Evolutionary conservation across 2,113 vertebrate species (phyloP).

Genomic region (Antigone vipio): DNA sequence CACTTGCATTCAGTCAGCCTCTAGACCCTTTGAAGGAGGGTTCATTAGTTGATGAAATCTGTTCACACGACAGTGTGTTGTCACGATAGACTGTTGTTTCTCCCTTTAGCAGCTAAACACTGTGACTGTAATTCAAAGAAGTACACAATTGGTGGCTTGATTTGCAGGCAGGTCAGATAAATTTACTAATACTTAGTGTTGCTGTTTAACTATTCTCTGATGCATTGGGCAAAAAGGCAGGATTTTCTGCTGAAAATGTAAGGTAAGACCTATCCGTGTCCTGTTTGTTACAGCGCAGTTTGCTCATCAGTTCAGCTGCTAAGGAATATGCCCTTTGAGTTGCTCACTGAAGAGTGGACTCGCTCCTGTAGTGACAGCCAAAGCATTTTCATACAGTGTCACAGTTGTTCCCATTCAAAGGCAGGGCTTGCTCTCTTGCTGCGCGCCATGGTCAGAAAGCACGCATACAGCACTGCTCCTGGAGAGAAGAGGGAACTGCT

Average conservation of each 20-base stretch:
- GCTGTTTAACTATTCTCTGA: not conserved
- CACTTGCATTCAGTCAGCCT: not conserved
- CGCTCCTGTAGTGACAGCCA: not conserved
- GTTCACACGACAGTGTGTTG: not conserved
- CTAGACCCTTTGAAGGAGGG: not conserved
- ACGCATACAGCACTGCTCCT: not conserved
- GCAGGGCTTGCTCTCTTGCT: not conserved
- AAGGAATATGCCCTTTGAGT: not conserved
- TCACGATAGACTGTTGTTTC: not conserved
- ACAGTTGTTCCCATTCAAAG: not conserved
- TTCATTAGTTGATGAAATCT: not conserved
- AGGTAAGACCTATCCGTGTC: not conserved
- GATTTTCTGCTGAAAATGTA: not conserved
- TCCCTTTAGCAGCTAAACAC: not conserved
- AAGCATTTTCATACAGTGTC: not conserved
- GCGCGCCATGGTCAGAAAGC: fast-evolving
- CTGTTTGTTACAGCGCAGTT: not conserved
- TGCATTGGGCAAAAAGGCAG: not conserved
- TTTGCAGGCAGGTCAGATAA: not conserved
- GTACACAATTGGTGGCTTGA: not conserved
- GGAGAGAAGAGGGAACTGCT: not conserved
- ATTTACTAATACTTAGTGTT: not conserved
- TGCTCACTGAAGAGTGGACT: not conserved
- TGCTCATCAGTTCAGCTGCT: not conserved
- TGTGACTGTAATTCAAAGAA: not conserved